phyloP scores from a whole-genome alignment of 2,888 invertebrate genomes.

The Agrochola litura region DNA sequence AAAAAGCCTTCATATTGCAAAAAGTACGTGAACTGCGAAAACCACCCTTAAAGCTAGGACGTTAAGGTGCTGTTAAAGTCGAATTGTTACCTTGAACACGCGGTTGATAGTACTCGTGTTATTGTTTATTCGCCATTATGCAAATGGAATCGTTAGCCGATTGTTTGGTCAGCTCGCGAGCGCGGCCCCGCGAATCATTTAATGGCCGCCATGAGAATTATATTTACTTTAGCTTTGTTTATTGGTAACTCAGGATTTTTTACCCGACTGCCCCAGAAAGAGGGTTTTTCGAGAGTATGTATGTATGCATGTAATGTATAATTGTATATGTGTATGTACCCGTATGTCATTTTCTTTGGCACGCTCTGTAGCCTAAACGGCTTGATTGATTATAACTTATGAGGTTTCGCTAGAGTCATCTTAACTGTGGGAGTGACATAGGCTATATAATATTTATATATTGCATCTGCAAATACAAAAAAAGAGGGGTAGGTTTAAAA shows the following conservation, averaged over 20 bases:
- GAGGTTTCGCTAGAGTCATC: no score
- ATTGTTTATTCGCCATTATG: constrained; percentile 54
- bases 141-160: constrained; percentile 51
- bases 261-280: no score
- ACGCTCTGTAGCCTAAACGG: no score
- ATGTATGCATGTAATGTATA: no score
- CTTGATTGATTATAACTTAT: no score
- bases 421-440: no score
- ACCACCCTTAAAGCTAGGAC: background rate
- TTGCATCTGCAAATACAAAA: no score
- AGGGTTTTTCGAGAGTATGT: no score
- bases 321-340: no score
- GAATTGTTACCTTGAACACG: background rate
- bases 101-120: background rate
- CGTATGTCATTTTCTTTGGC: no score
- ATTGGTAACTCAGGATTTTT: background rate
- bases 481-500: no score
- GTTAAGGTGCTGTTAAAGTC: background rate
- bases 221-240: constrained; percentile 24
- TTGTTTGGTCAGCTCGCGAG: constrained; percentile 42
- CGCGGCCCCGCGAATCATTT: constrained; percentile 34
- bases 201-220: constrained; percentile 28
- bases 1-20: constrained; percentile 15
- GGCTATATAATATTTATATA: no score
- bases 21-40: background rate